Conservation (phyloP, 2,888 invertebrate genomes). For the Caenorhabditis zanzibari region DNA sequence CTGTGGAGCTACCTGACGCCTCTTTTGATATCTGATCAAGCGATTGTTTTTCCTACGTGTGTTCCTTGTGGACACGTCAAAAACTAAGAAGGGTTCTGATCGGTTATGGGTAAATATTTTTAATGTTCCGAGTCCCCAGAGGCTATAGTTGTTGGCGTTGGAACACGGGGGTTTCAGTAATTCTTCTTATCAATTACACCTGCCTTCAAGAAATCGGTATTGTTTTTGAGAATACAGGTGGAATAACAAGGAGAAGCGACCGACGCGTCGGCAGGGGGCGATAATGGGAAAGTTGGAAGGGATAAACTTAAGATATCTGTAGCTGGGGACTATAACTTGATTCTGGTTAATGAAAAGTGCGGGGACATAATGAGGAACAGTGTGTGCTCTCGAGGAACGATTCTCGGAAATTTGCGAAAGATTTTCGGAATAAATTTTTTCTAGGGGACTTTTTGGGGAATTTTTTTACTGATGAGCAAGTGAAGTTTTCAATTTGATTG, state of each 20-base stretch:
- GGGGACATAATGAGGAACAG: too few relatives aligned
- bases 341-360: too few relatives aligned
- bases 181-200: constrained; percentile 49
- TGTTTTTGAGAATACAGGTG: constrained; percentile 28
- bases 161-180: neutral
- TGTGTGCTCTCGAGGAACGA: too few relatives aligned
- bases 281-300: too few relatives aligned
- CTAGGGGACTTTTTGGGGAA: too few relatives aligned
- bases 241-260: neutral
- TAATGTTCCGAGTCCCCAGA: neutral
- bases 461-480: too few relatives aligned
- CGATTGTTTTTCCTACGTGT: constrained; percentile 6
- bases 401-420: too few relatives aligned
- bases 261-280: too few relatives aligned
- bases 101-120: constrained; percentile 21
- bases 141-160: neutral
- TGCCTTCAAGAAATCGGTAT: constrained; percentile 4
- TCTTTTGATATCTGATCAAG: constrained; percentile 27
- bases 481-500: too few relatives aligned
- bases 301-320: too few relatives aligned
- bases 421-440: too few relatives aligned
- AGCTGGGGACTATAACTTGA: too few relatives aligned
- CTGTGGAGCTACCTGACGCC: constrained; percentile 39
- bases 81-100: neutral
- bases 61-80: neutral